Conservation (phyloP, 2,113 vertebrate species). For the Sceloporus undulatus region DNA sequence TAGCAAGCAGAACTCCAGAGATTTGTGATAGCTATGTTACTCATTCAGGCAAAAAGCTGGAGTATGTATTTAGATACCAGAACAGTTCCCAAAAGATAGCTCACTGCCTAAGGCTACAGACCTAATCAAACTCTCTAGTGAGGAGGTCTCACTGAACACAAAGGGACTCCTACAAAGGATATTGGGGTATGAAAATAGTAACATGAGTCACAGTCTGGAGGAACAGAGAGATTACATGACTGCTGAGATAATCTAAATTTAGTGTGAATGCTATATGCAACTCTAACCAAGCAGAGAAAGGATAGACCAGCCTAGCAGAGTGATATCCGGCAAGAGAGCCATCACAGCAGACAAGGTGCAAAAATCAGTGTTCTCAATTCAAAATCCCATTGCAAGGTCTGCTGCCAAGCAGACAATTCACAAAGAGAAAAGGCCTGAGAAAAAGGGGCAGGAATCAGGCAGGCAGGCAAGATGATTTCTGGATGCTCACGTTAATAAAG, state of each 20-base stretch:
- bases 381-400: neutral
- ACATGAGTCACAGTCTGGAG: neutral
- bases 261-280: no score
- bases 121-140: neutral
- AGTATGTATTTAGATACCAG: neutral
- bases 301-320: no score
- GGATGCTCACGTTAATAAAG: no score
- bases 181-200: neutral
- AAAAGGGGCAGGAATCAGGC: neutral
- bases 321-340: neutral
- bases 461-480: neutral
- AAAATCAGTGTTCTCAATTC: neutral
- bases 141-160: neutral
- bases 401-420: neutral
- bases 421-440: neutral
- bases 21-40: neutral
- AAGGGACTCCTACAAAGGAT: neutral
- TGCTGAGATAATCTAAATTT: neutral
- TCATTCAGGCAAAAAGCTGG: neutral
- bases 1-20: neutral
- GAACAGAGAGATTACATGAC: neutral
- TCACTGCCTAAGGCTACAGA: neutral
- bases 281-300: neutral
- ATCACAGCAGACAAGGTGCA: neutral
- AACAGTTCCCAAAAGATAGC: neutral